These are phyloP conservation scores for Gobiocypris rarus DNA, from an alignment of 2,113 vertebrate species.

Conservation along the genomic window DNA sequence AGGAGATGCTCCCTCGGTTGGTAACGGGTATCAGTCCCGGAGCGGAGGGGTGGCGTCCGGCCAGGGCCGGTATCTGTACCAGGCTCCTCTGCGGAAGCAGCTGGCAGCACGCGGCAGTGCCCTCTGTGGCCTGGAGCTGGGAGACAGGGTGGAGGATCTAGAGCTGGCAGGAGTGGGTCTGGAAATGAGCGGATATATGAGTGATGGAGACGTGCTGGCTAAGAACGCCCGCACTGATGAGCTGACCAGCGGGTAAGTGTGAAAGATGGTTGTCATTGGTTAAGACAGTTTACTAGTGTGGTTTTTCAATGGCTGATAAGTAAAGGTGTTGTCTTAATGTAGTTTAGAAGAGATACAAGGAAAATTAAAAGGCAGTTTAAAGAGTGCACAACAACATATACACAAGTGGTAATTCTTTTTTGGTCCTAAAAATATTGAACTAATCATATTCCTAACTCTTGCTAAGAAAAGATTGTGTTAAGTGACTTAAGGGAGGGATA, in stretches of 20 bases:
- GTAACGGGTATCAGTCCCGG: constrained; percentile 84
- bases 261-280: not conserved
- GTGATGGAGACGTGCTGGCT: constrained; percentile 92
- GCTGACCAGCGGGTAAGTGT: constrained; percentile 89
- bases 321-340: not conserved
- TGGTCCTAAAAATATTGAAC: not conserved
- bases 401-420: not conserved
- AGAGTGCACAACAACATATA: not conserved
- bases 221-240: constrained; percentile 92
- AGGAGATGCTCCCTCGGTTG: constrained; percentile 89
- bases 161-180: constrained; percentile 79
- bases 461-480: too few relatives aligned
- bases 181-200: constrained; percentile 96
- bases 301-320: not conserved
- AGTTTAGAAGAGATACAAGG: not conserved
- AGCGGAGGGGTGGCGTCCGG: constrained; percentile 74
- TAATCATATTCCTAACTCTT: too few relatives aligned
- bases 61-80: constrained; percentile 86
- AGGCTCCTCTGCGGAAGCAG: constrained; percentile 84
- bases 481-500: not conserved
- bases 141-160: constrained; percentile 82
- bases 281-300: not conserved
- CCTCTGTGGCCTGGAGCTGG: constrained; percentile 80
- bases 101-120: constrained; percentile 81
- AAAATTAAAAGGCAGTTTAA: not conserved